Evolutionary conservation across 2,113 vertebrate genomes (phyloP).

Genomic region (Danio rerio): DNA sequence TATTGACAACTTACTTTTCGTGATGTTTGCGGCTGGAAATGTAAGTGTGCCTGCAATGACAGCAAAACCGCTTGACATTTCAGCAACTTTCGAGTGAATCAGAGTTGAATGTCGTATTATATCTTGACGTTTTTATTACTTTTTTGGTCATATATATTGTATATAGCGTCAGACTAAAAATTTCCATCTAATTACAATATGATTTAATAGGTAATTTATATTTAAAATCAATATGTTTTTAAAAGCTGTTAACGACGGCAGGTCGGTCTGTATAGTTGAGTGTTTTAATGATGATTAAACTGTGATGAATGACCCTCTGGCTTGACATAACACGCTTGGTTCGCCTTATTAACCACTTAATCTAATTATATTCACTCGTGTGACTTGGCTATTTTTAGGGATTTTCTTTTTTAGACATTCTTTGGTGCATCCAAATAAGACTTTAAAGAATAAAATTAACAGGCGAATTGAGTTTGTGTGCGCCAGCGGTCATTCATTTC

Average conservation of each 20-base stretch:
- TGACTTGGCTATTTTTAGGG: conserved; percentile 49
- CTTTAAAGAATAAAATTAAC: background rate
- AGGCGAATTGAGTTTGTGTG: background rate
- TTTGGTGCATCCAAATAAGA: background rate
- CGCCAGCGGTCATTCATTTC: background rate
- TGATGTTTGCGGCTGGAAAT: background rate
- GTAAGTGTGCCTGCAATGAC: background rate
- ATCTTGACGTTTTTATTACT: background rate
- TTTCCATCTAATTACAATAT: background rate
- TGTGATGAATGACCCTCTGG: background rate
- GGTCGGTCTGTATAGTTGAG: background rate
- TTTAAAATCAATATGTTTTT: background rate
- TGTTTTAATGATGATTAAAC: conserved; percentile 6
- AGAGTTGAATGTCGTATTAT: background rate
- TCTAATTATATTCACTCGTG: conserved; percentile 49
- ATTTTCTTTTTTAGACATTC: conserved; percentile 8
- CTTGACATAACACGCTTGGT: background rate
- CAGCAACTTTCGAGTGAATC: background rate
- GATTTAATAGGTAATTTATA: background rate
- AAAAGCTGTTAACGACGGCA: background rate
- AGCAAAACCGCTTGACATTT: background rate
- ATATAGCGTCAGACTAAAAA: background rate
- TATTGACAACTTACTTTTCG: background rate
- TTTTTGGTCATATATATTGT: background rate
- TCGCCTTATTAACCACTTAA: conserved; percentile 39